Evolutionary conservation across 2,888 invertebrate species (phyloP), one percentile per base, ranked within the genome.

Genomic region (Autographa pulchrina): DNA sequence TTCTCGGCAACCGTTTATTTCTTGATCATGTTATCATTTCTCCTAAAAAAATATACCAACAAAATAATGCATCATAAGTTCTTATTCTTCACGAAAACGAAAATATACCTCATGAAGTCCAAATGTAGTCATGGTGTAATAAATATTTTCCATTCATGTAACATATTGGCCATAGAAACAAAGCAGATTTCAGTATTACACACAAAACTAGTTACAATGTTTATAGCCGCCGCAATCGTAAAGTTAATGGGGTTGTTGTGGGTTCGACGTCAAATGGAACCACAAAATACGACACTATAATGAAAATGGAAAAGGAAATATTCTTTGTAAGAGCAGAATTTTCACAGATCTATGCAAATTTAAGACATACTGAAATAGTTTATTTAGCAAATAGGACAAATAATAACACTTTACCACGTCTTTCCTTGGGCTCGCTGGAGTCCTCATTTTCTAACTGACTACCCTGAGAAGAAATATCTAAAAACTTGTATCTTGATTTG

Each of bases 201-300:
- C 64, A 72, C 61, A 68, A 18, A 65, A 38, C 66, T 61, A 62
- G 66, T 61, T 68, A 68, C 38, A 60, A 48, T 52, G 41, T 71
- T 69, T 67, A 81, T 78, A 60, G 25, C 58, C 66, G 31, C 82
- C 43, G 56, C 72, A 63, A 62, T 70, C 58, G 48, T 80, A 60
- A 79, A 73, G 56, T 67, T 66, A 41, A 76, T 75, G 41, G 32
- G 41, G 58, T 58, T n/a, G 8, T 64, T 65, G n/a, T 65, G 62
- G 68, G 58, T 65, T 56, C 16, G 25, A 58, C 41, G 32, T 64
- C 16, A 48, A 63, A 52, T 67, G 11, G 25, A 78, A 68, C 68
- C 41, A 62, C 14, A 61, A 35, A 71, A 74, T 48, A 31, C n/a
- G 16, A 56, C 73, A 43, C 32, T n/a, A 25, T 25, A 25, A 8